Conservation (phyloP, 1,140 invertebrate species). For the Colletes gigas region DNA sequence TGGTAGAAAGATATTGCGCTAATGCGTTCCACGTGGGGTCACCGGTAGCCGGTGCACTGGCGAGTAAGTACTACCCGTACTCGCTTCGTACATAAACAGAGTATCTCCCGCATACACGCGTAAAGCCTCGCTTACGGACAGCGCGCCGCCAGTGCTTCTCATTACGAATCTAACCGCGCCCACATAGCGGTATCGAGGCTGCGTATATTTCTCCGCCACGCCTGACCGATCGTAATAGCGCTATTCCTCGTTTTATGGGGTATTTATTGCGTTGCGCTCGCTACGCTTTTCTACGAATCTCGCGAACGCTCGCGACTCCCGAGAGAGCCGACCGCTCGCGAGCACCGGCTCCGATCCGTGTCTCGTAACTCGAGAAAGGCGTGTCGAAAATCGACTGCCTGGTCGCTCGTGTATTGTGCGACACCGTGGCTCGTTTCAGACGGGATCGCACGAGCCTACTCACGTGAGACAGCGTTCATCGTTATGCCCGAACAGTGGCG, state of each 20-base stretch:
- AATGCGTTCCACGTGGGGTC: constrained; percentile 68
- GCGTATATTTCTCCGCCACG: constrained; percentile 53
- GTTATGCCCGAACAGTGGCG: no score
- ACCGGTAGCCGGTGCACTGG: constrained; percentile 63
- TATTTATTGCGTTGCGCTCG: constrained; percentile 44
- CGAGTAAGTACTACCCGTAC: constrained; percentile 56
- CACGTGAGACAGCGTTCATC: no score
- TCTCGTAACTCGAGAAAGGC: constrained; percentile 52
- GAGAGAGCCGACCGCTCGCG: background rate
- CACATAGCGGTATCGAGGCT: constrained; percentile 67
- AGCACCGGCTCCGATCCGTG: background rate
- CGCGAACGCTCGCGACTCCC: constrained; percentile 9
- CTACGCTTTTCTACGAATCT: constrained; percentile 43
- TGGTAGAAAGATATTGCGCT: constrained; percentile 63
- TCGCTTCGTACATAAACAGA: constrained; percentile 49
- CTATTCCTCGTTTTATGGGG: constrained; percentile 34
- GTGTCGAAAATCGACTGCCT: constrained; percentile 58
- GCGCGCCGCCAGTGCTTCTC: constrained; percentile 54
- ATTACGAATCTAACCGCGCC: constrained; percentile 71
- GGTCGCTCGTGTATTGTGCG: constrained; percentile 29
- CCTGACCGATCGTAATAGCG: constrained; percentile 60
- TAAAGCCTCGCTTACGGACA: constrained; percentile 22
- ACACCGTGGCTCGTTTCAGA: background rate
- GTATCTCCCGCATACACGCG: constrained; percentile 30
- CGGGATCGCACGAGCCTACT: no score